phyloP scores from a whole-genome alignment of 2,888 invertebrate species.

The Macaria liturata region DNA sequence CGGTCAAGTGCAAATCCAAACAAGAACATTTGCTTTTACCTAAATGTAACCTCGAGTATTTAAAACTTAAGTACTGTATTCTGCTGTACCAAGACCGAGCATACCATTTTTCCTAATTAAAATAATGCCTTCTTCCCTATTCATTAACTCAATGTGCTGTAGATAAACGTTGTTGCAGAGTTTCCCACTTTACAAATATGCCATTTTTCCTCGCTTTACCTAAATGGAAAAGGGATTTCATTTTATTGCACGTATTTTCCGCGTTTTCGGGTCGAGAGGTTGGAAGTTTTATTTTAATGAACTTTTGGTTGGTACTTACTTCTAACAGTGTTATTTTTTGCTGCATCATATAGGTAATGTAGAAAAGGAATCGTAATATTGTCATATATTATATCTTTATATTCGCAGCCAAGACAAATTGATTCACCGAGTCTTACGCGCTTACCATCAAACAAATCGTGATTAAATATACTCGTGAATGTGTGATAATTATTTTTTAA shows the following conservation, averaged over 20 bases:
- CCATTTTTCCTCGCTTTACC: constrained; percentile 61
- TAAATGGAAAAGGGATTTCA: constrained; percentile 62
- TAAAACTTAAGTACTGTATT: not conserved
- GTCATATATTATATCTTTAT: no score
- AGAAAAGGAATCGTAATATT: no score
- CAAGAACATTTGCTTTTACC: no score
- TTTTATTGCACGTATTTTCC: constrained; percentile 58
- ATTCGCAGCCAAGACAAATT: no score
- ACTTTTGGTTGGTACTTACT: not conserved
- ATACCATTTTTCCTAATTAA: constrained; percentile 78
- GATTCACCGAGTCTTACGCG: no score
- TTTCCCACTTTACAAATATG: constrained; percentile 67
- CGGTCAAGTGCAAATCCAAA: no score
- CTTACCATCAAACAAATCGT: no score
- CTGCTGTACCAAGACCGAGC: constrained; percentile 34
- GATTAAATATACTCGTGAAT: constrained; percentile 51
- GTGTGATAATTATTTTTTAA: constrained; percentile 49
- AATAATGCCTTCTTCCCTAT: constrained; percentile 78
- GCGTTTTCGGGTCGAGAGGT: constrained; percentile 46
- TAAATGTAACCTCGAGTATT: no score
- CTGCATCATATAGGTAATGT: no score
- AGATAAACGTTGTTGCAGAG: constrained; percentile 74
- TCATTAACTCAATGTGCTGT: constrained; percentile 79
- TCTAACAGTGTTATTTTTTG: no score
- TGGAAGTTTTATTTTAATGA: constrained; percentile 23